A percentile compares a stretch with the other conserved stretches of the same genome.
These are phyloP conservation scores for Ormyrus nitidulus DNA, from an alignment of 2,888 invertebrate genomes.

Conservation along the genomic window DNA sequence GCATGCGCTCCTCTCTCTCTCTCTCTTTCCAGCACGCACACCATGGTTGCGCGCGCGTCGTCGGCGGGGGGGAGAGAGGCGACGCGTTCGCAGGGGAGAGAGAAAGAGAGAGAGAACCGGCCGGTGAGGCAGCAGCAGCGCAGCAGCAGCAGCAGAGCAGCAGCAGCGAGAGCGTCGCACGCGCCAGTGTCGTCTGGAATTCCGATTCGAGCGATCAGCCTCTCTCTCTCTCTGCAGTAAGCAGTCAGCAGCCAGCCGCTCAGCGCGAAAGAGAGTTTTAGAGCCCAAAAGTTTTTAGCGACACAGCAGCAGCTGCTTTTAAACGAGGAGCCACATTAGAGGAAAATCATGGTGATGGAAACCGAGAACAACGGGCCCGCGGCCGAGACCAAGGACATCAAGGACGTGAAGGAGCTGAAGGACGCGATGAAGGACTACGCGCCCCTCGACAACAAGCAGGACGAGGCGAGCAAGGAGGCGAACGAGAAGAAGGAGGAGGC, in stretches of 20 bases:
- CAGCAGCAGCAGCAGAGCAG: constrained; percentile 1
- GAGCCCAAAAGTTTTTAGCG: no score
- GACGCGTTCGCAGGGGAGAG: not conserved
- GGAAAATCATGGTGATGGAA: constrained; percentile 85
- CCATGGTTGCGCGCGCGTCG: no score
- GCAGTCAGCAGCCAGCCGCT: not conserved
- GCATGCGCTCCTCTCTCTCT: constrained; percentile 35
- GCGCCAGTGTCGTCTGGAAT: constrained; percentile 54
- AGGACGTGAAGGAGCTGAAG: constrained; percentile 79
- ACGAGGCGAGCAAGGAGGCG: constrained; percentile 70
- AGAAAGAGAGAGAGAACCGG: constrained; percentile 29
- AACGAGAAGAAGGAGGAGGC: constrained; percentile 71
- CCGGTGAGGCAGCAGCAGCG: constrained; percentile 16
- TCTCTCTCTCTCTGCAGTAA: not conserved
- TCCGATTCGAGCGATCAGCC: constrained; percentile 34
- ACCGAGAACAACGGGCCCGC: constrained; percentile 84
- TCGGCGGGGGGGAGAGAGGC: not conserved
- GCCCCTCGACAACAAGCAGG: constrained; percentile 69
- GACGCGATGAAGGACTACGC: constrained; percentile 76
- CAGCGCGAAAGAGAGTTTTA: not conserved
- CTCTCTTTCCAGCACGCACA: no score
- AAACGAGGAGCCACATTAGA: not conserved
- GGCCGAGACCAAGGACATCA: constrained; percentile 79
- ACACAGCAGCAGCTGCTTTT: not conserved
- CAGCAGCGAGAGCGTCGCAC: constrained; percentile 24